Evolutionary conservation across 2,113 vertebrate species (phyloP).

Genomic region (Pipa parva): DNA sequence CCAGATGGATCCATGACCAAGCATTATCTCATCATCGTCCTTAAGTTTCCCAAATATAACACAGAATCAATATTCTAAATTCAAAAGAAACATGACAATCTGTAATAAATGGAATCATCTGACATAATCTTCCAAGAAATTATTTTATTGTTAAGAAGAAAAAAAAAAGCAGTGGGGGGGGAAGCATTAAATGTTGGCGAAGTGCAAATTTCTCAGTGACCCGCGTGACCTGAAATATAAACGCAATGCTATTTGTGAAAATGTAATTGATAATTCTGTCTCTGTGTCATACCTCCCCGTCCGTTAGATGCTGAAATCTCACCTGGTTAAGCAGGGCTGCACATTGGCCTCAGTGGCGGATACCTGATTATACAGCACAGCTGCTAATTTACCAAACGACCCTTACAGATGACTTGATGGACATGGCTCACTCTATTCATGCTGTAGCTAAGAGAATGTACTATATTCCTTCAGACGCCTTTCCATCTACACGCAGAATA

Average conservation of each 20-base stretch:
- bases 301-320: slow-evolving; percentile 76
- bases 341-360: slow-evolving; percentile 69
- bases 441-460: slow-evolving; percentile 75
- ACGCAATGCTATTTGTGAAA: slow-evolving; percentile 68
- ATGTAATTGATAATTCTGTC: slow-evolving; percentile 78
- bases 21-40: slow-evolving; percentile 13
- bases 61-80: background rate
- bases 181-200: slow-evolving; percentile 18
- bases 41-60: slow-evolving; percentile 10
- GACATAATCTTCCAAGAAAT: slow-evolving; percentile 12
- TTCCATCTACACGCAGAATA: slow-evolving; percentile 83
- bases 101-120: slow-evolving; percentile 9
- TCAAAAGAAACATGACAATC: slow-evolving; percentile 6
- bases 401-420: slow-evolving; percentile 69
- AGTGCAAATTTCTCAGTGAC: slow-evolving; percentile 48
- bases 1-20: background rate
- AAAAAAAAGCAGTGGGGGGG: no score
- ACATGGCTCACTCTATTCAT: slow-evolving; percentile 74
- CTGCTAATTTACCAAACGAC: slow-evolving; percentile 83
- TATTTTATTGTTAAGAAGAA: slow-evolving; percentile 35
- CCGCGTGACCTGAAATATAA: slow-evolving; percentile 59
- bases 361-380: slow-evolving; percentile 86
- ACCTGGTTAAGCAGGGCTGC: slow-evolving; percentile 68
- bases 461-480: slow-evolving; percentile 80
- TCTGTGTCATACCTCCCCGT: slow-evolving; percentile 71